Evolutionary conservation across 2,113 vertebrate genomes (phyloP).

Genomic region (Indicator indicator): DNA sequence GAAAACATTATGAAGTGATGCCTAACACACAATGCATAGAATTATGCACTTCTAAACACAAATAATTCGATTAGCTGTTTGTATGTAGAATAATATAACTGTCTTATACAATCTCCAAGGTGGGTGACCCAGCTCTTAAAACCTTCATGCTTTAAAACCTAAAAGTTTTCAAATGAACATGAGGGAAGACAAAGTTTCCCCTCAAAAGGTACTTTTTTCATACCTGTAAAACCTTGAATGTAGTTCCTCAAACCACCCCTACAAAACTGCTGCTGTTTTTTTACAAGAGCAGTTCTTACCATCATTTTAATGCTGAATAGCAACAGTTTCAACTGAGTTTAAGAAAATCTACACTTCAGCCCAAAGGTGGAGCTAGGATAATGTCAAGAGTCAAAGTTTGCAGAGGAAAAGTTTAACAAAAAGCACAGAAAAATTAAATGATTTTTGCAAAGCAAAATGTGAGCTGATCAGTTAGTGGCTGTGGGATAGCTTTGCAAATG

Average conservation of each 20-base stretch:
- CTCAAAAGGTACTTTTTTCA: neutral
- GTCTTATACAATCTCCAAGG: neutral
- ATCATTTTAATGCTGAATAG: constrained; percentile 6
- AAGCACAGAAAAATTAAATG: constrained; percentile 70
- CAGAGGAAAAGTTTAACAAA: constrained; percentile 64
- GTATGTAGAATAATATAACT: neutral
- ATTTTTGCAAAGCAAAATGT: constrained; percentile 67
- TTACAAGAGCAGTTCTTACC: neutral
- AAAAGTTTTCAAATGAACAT: neutral
- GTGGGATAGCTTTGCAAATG: constrained; percentile 65
- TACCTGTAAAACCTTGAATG: neutral
- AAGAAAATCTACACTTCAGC: constrained; percentile 49
- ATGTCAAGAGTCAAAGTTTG: constrained; percentile 62
- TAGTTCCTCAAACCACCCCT: neutral
- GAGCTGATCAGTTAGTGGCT: constrained; percentile 68
- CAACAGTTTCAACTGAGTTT: constrained; percentile 35
- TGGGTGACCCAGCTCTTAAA: neutral
- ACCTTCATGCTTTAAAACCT: neutral
- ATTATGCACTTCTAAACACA: neutral
- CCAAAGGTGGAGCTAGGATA: constrained; percentile 29
- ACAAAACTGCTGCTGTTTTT: neutral
- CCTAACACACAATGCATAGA: neutral
- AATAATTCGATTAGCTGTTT: neutral
- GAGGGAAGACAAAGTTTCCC: neutral
- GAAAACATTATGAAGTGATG: neutral